Conservation (phyloP, 1,140 invertebrate species). For the Platorchestia sp. region DNA sequence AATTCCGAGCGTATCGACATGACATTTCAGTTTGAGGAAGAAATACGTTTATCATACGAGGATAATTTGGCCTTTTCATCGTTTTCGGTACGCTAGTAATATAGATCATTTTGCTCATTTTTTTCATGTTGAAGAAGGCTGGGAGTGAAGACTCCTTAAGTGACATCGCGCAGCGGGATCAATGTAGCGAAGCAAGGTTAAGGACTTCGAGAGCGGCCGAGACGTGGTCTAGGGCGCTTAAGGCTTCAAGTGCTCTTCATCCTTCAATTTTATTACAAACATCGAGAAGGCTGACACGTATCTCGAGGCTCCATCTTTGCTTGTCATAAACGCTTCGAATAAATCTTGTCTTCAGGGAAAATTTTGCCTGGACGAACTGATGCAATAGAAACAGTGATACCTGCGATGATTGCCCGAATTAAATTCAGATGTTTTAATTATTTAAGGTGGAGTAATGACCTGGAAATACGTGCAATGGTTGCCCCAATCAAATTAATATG, state of each 20-base stretch:
- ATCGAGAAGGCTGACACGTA: background rate
- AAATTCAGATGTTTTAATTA: too few species aligned
- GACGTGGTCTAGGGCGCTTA: background rate
- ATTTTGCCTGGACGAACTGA: background rate
- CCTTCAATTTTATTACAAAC: slow-evolving; percentile 1
- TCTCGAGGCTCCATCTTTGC: background rate
- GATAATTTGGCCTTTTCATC: background rate
- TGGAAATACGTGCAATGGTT: too few species aligned
- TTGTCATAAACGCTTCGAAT: background rate
- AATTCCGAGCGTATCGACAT: too few species aligned
- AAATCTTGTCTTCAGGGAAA: background rate
- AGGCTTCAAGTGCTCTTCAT: slow-evolving; percentile 9
- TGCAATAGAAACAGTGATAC: background rate
- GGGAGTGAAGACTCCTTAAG: background rate
- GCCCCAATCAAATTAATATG: too few species aligned
- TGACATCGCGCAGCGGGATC: background rate
- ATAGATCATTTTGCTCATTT: background rate
- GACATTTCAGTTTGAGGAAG: too few species aligned
- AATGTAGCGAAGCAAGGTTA: background rate
- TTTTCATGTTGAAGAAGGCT: background rate
- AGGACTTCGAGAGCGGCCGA: background rate
- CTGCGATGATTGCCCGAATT: too few species aligned
- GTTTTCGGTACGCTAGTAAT: background rate
- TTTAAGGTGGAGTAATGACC: too few species aligned
- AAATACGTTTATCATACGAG: too few species aligned